These are phyloP conservation scores for Drosophila heteroneura DNA, from an alignment of 2,888 invertebrate genomes.

Conservation along the genomic window DNA sequence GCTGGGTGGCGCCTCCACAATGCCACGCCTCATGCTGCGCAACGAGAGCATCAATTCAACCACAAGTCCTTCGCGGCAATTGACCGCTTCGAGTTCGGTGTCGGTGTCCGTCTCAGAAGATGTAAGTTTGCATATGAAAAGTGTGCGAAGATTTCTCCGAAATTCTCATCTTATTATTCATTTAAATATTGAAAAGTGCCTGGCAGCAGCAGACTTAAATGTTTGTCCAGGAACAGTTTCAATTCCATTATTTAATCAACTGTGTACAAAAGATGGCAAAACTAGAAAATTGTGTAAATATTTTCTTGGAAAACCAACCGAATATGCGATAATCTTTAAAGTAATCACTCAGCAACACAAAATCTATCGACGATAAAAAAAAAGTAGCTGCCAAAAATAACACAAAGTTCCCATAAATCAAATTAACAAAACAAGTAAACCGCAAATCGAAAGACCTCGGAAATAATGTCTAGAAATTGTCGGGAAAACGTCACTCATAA, in stretches of 20 bases:
- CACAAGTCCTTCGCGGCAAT: constrained; percentile 70
- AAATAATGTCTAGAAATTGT: constrained; percentile 1
- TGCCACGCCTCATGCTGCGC: constrained; percentile 65
- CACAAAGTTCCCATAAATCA: constrained; percentile 36
- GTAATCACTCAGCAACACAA: neutral
- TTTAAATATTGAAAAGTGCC: neutral
- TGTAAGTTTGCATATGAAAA: constrained; percentile 69
- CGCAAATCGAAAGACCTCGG: neutral
- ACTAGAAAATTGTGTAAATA: neutral
- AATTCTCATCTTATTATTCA: neutral
- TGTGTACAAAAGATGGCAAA: neutral
- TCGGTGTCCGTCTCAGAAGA: constrained; percentile 78
- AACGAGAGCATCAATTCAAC: constrained; percentile 75
- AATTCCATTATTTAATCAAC: neutral
- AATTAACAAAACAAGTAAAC: constrained; percentile 31
- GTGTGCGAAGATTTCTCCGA: too few species aligned
- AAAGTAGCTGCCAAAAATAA: constrained; percentile 26
- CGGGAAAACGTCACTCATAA: neutral
- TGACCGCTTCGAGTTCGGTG: constrained; percentile 64
- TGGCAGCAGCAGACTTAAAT: too few species aligned
- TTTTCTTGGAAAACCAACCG: neutral
- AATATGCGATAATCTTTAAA: neutral
- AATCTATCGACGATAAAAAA: neutral
- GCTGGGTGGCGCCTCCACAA: constrained; percentile 53
- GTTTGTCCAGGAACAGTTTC: neutral